Conservation (phyloP, 2,888 invertebrate genomes). For the Orthosia incerta region DNA sequence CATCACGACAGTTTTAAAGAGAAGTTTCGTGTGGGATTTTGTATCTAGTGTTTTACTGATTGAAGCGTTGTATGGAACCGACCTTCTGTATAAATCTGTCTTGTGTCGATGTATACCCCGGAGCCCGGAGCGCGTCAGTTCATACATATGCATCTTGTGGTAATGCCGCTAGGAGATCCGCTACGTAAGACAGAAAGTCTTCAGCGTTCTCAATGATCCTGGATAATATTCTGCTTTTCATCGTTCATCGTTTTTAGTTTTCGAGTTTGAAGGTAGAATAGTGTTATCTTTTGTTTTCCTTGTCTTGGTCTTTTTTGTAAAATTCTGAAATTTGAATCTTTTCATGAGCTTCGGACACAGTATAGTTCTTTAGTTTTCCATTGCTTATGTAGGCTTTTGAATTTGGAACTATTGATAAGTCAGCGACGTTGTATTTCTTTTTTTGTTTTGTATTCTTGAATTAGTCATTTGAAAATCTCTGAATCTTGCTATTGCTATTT, state of each 20-base stretch:
- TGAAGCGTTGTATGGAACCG: no score
- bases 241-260: conserved; percentile 1
- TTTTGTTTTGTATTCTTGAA: background rate
- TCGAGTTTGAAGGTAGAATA: background rate
- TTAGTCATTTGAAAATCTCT: no score
- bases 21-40: no score
- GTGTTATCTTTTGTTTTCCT: background rate
- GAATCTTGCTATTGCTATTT: no score
- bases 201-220: conserved; percentile 28
- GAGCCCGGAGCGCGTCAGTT: conserved; percentile 35
- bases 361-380: background rate
- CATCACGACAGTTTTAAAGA: no score
- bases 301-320: background rate
- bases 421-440: background rate
- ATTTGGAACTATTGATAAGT: background rate
- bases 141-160: conserved; percentile 53
- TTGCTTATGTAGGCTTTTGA: background rate
- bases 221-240: conserved; percentile 22
- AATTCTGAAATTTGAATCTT: background rate
- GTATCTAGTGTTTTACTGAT: no score
- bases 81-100: background rate
- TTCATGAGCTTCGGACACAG: background rate
- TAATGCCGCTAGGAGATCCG: conserved; percentile 45
- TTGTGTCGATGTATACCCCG: conserved; percentile 20
- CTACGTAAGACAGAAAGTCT: conserved; percentile 40